phyloP scores from a whole-genome alignment of 2,113 vertebrate species.

The Salvator merianae region DNA sequence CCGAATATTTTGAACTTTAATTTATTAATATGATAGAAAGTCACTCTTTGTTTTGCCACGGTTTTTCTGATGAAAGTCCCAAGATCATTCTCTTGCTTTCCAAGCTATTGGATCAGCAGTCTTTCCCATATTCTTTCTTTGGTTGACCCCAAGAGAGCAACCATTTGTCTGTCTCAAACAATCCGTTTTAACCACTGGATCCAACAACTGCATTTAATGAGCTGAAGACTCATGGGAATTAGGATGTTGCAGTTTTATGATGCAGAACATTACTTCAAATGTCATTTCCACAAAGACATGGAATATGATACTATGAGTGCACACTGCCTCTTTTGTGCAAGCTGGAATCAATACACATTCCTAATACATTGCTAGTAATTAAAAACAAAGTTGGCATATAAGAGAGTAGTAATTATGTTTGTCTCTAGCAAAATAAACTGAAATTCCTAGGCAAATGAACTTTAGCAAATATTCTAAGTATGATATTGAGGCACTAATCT shows the following conservation, averaged over 20 bases:
- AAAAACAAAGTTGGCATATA: slow-evolving; percentile 40
- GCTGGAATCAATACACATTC: slow-evolving; percentile 28
- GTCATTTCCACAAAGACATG: slow-evolving; percentile 42
- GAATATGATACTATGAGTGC: slow-evolving; percentile 45
- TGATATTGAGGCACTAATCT: slow-evolving; percentile 33
- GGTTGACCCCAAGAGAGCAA: slow-evolving; percentile 18
- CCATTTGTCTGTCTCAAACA: slow-evolving; percentile 34
- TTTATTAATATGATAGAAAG: not conserved
- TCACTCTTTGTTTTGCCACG: not conserved
- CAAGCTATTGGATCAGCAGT: not conserved
- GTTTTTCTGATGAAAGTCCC: not conserved
- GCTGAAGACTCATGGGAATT: slow-evolving; percentile 47
- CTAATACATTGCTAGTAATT: slow-evolving; percentile 46
- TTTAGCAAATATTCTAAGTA: slow-evolving; percentile 33
- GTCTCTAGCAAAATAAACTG: slow-evolving; percentile 30
- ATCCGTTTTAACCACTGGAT: not conserved
- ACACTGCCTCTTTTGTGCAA: slow-evolving; percentile 41
- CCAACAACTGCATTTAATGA: slow-evolving; percentile 40
- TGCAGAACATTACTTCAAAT: slow-evolving; percentile 41
- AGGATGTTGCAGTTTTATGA: slow-evolving; percentile 36
- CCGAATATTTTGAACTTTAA: not conserved
- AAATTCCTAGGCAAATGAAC: slow-evolving; percentile 53
- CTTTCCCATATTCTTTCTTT: not conserved
- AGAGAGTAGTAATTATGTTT: slow-evolving; percentile 10
- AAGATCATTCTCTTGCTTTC: not conserved